phyloP scores from a whole-genome alignment of 2,113 vertebrate species.

The Corythaixoides concolor region DNA sequence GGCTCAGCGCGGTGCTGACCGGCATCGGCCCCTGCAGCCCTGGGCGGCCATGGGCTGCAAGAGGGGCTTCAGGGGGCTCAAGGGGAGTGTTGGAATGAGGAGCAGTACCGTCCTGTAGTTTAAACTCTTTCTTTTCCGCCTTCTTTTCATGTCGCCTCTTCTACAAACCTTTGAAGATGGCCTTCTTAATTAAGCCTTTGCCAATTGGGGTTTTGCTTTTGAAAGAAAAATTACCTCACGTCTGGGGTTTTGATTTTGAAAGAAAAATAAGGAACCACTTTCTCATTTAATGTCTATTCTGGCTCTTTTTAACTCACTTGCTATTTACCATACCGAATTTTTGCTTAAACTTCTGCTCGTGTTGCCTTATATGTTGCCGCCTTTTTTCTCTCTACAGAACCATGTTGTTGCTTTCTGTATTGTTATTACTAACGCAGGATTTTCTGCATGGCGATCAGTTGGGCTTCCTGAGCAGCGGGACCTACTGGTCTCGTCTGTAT shows the following conservation, averaged over 20 bases:
- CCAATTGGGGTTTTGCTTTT: not conserved
- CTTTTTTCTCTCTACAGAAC: not conserved
- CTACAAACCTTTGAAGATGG: not conserved
- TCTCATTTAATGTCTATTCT: not conserved
- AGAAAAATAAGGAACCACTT: not conserved
- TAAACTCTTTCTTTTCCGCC: not conserved
- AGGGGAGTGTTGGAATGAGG: not conserved
- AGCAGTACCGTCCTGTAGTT: not conserved
- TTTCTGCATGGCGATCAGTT: not conserved
- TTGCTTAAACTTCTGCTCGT: not conserved
- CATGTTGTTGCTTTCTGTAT: not conserved
- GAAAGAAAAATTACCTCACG: not conserved
- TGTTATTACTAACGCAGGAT: not conserved
- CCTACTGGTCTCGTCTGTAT: not conserved
- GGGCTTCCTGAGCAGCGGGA: not conserved
- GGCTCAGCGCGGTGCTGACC: fast-evolving
- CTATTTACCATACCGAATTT: not conserved
- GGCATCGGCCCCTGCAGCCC: not conserved
- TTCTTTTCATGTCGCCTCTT: not conserved
- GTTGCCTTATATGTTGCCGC: not conserved
- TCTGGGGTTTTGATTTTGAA: not conserved
- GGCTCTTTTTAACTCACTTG: not conserved
- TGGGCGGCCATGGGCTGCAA: not conserved
- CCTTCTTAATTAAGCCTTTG: conserved; percentile 14
- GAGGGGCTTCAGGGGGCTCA: not conserved